Evolutionary conservation across 2,113 vertebrate genomes (phyloP).

Genomic region (Halichoeres trimaculatus): DNA sequence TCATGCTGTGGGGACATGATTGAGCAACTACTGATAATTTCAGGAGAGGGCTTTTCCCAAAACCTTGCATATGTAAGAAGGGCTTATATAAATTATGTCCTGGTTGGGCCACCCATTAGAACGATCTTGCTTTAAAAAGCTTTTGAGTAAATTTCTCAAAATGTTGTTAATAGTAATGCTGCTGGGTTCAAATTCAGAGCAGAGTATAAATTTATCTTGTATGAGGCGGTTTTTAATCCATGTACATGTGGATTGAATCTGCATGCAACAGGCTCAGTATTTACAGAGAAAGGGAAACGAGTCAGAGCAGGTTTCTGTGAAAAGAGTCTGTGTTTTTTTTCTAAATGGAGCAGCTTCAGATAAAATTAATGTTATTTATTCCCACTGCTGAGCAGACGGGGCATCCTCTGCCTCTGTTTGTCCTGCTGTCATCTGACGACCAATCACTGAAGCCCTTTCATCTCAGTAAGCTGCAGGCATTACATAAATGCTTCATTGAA

Average conservation of each 20-base stretch:
- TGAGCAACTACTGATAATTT: no score
- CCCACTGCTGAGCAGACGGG: constrained; percentile 15
- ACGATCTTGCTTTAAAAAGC: no score
- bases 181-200: no score
- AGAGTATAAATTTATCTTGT: no score
- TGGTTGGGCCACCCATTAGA: no score
- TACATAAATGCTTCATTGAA: neutral
- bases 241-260: neutral
- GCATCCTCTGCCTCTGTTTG: neutral
- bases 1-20: no score
- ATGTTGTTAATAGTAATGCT: no score
- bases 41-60: no score
- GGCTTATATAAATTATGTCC: no score
- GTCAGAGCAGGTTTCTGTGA: constrained; percentile 10
- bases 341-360: constrained; percentile 24
- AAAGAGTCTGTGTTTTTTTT: constrained; percentile 8
- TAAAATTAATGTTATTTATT: constrained; percentile 36
- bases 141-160: no score
- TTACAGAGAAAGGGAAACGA: neutral
- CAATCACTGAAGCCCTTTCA: neutral
- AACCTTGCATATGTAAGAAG: no score
- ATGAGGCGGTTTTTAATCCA: neutral
- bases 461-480: neutral
- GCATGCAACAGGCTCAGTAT: neutral
- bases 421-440: neutral